phyloP scores from a whole-genome alignment of 2,113 vertebrate genomes.

The Planiliza haematocheilus region DNA sequence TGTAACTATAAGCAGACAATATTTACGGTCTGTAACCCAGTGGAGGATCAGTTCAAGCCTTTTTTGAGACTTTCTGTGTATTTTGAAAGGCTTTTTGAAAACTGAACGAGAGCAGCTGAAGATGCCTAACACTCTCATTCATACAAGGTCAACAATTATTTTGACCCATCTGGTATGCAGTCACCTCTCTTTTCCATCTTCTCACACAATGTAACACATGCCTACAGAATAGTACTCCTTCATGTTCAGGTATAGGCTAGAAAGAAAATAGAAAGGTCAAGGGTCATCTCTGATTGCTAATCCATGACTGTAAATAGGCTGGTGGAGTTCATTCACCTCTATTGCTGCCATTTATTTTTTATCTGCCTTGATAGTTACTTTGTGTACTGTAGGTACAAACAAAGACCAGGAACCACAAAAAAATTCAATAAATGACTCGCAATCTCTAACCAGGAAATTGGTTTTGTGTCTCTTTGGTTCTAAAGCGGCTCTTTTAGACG shows the following conservation, averaged over 20 bases:
- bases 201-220: no score
- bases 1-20: not conserved
- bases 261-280: not conserved
- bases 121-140: not conserved
- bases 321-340: not conserved
- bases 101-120: not conserved
- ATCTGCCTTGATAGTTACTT: not conserved
- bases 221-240: no score
- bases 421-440: constrained; percentile 9
- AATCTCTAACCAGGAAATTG: constrained; percentile 6
- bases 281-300: not conserved
- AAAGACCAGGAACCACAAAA: not conserved
- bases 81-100: not conserved
- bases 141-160: constrained; percentile 1
- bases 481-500: constrained; percentile 27
- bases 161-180: not conserved
- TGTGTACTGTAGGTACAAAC: not conserved
- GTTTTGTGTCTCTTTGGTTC: constrained; percentile 23
- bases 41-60: not conserved
- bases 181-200: no score
- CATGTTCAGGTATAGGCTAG: no score
- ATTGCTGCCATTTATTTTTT: not conserved
- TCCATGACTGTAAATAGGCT: not conserved
- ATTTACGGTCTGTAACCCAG: not conserved
- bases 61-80: not conserved